phyloP scores from a whole-genome alignment of 2,113 vertebrate genomes.

The Condylura cristata region DNA sequence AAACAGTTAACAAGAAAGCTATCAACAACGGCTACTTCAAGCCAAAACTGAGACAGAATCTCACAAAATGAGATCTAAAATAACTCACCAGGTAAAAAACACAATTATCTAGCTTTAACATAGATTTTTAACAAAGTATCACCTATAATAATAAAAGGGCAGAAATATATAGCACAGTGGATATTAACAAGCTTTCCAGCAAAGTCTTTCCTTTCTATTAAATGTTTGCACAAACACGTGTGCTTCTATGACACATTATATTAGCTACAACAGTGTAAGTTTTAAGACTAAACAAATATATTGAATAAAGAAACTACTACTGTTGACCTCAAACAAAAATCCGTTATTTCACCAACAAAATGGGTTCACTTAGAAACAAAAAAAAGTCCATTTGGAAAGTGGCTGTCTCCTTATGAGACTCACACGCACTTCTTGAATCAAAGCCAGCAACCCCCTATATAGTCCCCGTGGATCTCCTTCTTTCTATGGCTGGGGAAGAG shows the following conservation, averaged over 20 bases:
- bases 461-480: background rate
- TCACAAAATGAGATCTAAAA: slow-evolving; percentile 50
- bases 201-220: slow-evolving; percentile 38
- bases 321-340: background rate
- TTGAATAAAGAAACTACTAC: slow-evolving; percentile 32
- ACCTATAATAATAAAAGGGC: slow-evolving; percentile 17
- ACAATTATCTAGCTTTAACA: background rate
- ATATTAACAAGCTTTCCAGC: slow-evolving; percentile 2
- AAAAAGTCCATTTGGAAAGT: background rate
- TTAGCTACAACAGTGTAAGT: slow-evolving; percentile 1
- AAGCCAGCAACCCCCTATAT: background rate
- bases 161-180: slow-evolving; percentile 6
- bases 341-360: background rate
- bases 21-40: slow-evolving; percentile 49
- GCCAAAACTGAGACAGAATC: slow-evolving; percentile 27
- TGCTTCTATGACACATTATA: background rate
- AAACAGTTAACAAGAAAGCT: background rate
- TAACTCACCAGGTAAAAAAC: slow-evolving; percentile 13
- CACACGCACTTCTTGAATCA: background rate
- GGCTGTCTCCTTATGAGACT: too few relatives aligned
- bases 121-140: slow-evolving; percentile 26
- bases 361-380: background rate
- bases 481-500: background rate
- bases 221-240: background rate
- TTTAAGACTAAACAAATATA: background rate